phyloP scores from a whole-genome alignment of 2,888 invertebrate genomes.

The Cremastobaeus sp. region DNA sequence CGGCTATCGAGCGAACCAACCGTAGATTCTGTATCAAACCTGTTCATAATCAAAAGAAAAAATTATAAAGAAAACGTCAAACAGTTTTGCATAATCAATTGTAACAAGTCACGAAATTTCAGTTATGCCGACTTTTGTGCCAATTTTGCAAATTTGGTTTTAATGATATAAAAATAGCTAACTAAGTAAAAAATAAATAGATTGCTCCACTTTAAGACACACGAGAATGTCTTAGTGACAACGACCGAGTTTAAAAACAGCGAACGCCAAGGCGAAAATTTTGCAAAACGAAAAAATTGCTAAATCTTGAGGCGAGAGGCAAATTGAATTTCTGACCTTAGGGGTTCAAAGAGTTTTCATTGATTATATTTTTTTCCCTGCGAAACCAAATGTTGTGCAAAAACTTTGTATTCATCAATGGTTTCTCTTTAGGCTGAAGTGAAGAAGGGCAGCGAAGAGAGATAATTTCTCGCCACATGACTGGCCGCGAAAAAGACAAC shows the following conservation, averaged over 20 bases:
- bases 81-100: neutral
- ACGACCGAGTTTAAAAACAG: neutral
- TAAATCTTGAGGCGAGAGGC: constrained; percentile 20
- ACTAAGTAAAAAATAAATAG: neutral
- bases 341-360: neutral
- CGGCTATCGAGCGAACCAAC: constrained; percentile 7
- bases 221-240: constrained; percentile 12
- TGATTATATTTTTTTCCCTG: neutral
- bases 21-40: constrained; percentile 4
- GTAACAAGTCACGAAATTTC: constrained; percentile 8
- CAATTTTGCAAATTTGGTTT: constrained; percentile 8
- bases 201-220: constrained; percentile 43
- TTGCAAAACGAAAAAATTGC: neutral
- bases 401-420: constrained; percentile 50
- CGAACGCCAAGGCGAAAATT: neutral
- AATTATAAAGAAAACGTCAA: constrained; percentile 7
- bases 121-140: constrained; percentile 38
- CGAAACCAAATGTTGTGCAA: too few relatives aligned
- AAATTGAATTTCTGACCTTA: constrained; percentile 49
- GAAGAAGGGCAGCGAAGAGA: constrained; percentile 48
- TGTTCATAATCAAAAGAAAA: too few relatives aligned
- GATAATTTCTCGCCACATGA: constrained; percentile 65
- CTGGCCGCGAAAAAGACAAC: constrained; percentile 63
- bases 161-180: neutral
- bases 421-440: constrained; percentile 70